These are phyloP conservation scores for Labia minor DNA, from an alignment of 2,888 invertebrate species.

Conservation along the genomic window DNA sequence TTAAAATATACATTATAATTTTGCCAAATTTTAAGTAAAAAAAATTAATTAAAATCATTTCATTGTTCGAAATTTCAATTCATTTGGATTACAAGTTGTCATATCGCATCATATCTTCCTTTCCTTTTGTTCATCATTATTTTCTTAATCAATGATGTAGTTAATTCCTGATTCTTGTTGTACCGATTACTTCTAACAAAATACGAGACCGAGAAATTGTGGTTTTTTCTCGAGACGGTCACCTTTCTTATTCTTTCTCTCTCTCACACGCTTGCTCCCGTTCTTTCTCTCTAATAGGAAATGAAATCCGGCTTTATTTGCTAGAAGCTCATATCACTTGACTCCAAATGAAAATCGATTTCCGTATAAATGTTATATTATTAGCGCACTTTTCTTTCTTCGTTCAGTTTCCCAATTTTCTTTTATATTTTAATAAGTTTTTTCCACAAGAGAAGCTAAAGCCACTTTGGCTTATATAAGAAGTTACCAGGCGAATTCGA, in stretches of 20 bases:
- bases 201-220: too few relatives aligned
- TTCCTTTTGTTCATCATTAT: too few relatives aligned
- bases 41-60: too few relatives aligned
- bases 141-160: too few relatives aligned
- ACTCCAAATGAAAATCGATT: constrained; percentile 7
- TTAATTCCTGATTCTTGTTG: too few relatives aligned
- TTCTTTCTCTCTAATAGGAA: background rate
- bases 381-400: background rate
- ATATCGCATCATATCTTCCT: too few relatives aligned
- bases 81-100: too few relatives aligned
- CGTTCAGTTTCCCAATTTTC: constrained; percentile 1
- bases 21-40: too few relatives aligned
- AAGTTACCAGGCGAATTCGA: background rate
- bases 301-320: constrained; percentile 13
- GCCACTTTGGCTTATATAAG: background rate
- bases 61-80: too few relatives aligned
- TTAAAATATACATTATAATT: too few relatives aligned
- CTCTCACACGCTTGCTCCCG: background rate
- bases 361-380: constrained; percentile 13
- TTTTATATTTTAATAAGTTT: constrained; percentile 13
- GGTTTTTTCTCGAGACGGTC: background rate
- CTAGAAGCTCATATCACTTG: constrained; percentile 6
- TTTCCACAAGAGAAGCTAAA: constrained; percentile 4
- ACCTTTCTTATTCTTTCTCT: background rate
- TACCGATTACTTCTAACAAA: too few relatives aligned